phyloP scores from a whole-genome alignment of 2,888 invertebrate genomes.

The Drepana falcataria region DNA sequence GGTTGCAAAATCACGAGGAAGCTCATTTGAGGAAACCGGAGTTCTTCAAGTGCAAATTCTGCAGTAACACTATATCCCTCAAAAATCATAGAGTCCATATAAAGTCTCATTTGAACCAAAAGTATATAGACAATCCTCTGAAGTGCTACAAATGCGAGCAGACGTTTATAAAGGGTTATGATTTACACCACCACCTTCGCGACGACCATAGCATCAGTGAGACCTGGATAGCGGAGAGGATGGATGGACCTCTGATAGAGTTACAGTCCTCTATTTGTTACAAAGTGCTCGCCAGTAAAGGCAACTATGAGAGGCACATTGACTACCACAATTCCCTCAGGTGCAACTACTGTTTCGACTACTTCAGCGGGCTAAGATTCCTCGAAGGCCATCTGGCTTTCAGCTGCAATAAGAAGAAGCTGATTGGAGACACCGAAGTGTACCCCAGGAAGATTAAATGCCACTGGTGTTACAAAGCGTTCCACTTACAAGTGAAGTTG shows the following conservation, averaged over 20 bases:
- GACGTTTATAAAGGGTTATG: conserved; percentile 61
- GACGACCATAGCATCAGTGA: conserved; percentile 60
- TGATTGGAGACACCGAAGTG: conserved; percentile 63
- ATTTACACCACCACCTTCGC: conserved; percentile 62
- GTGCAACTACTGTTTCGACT: conserved; percentile 73
- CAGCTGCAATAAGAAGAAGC: conserved; percentile 63
- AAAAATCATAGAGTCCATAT: conserved; percentile 64
- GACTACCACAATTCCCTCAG: conserved; percentile 71
- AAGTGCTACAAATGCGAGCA: conserved; percentile 64
- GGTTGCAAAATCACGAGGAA: conserved; percentile 58
- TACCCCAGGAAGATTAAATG: conserved; percentile 66
- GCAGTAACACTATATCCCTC: conserved; percentile 61
- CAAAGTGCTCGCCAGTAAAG: conserved; percentile 66
- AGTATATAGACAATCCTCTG: conserved; percentile 59
- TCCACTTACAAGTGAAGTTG: conserved; percentile 69
- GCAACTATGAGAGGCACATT: conserved; percentile 70
- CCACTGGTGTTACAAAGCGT: conserved; percentile 68
- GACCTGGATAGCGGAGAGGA: conserved; percentile 64
- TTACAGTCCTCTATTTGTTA: conserved; percentile 69
- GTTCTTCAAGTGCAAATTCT: conserved; percentile 71
- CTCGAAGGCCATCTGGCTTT: conserved; percentile 68
- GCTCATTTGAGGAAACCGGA: conserved; percentile 62
- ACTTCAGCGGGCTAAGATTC: conserved; percentile 62
- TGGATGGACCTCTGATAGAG: conserved; percentile 58
- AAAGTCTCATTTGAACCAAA: conserved; percentile 59